Base-by-base conservation (phyloP, 1,140 invertebrate species). In the Drosophila virilis region DNA sequence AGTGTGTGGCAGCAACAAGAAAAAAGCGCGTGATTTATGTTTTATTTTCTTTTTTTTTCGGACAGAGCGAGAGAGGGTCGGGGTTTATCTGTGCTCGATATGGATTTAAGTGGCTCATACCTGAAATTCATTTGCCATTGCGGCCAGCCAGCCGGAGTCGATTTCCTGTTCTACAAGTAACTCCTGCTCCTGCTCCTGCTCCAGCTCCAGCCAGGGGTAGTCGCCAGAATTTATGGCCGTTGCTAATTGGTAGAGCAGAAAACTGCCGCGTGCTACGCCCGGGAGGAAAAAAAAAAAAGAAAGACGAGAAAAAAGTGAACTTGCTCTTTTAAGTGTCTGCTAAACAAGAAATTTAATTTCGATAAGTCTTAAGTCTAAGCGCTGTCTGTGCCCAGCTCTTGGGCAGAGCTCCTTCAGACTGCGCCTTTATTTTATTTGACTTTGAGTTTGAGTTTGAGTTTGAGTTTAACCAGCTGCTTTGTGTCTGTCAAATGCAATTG, bases 221-320 rank as follows among this genome's bases (percentile, higher is more conserved):
- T 72, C 67, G 40, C 57, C 68, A 69, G 84, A 83, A 88, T 88
- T 88, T 88, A 88, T 88, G 80, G 84, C 84, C 77, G 48, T 55
- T 52, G 84, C 84, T 88, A 88, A 88, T 88, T 88, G 84, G 80
- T 88, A 83, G 65, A 88, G 77, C 70, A 88, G 70, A 89, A 88
- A 88, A 78, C 67, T 72, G 73, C 67, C 71, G 69, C 77, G 84
- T 65, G 48, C 84, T 88, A 70, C 33, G 17, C 1, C 17, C 17
- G 62, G 12, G 8, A 22, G 15, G 60, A 59, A 12, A 45, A 5
- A 7, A 54, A 43, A 78, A 58, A 15, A 48, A n/a, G 8, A 42
- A 52, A 65, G 12, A 66, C 43, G 43, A 59, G 15, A 48, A 52
- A 58, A 33, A 59, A 35, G 59, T 65, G 35, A 74, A 73, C 57